Evolutionary conservation across 1,140 invertebrate genomes (phyloP), one percentile per base, ranked within the genome.

Genomic region (Drosophila orosa): DNA sequence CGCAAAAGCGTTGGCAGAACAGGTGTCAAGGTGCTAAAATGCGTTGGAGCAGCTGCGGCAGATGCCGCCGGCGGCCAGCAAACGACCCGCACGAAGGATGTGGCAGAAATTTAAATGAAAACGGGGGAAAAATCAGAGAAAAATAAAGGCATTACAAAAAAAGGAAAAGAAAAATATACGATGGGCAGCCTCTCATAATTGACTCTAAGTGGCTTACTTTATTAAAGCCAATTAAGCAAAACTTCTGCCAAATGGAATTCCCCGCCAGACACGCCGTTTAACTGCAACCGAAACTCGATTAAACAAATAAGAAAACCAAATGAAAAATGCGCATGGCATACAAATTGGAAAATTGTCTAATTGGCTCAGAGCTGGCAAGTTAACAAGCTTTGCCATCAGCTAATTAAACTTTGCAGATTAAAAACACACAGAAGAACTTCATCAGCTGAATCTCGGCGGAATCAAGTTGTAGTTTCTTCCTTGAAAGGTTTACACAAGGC

Each of bases 331-430:
- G 6, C 65, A 71, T 58, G 58, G 54, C 66, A 33, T 48, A 10
- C 31, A 27, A 48, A 58, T 71, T 71, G 68, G 40, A 58, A 71
- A 71, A 71, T 71, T 48, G 33, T 48, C 22, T 58, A 71, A 71
- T 71, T 71, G 52, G 27, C 12, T 29, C 35, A 35, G 25, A 33
- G 33, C 66, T 17, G 42, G 13, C 27, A 29, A 71, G 48, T 71
- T 71, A 71, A 48, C 68, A 71, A 71, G 68, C 33, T 48, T 25
- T 25, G 22, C 24, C 40, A 71, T 71, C 65, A 33, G 52, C 68
- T 71, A 71, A 71, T 71, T 71, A 58, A 71, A 71, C 68, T 71
- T 71, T 71, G 27, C 44, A 71, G 65, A 71, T 71, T 71, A 71
- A 69, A 45, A 54, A 27, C 50, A 58, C 33, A 58, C 27, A 40